Evolutionary conservation across 2,113 vertebrate genomes (phyloP).

Genomic region (Chaetodon trifascialis): DNA sequence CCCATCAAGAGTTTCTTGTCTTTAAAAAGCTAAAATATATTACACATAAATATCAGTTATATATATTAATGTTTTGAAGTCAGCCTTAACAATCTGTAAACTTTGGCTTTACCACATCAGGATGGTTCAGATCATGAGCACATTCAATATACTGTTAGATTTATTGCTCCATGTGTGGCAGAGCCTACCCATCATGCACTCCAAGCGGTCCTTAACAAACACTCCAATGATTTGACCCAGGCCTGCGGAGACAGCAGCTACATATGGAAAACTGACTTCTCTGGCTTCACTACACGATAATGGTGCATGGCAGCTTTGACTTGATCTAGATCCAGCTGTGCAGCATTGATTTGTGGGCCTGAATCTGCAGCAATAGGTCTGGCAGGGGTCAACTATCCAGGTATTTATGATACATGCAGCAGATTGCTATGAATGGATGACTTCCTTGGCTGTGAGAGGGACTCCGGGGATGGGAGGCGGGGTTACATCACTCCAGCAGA

Average conservation of each 20-base stretch:
- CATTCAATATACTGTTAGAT: background rate
- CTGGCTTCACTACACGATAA: conserved; percentile 4
- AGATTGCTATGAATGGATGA: conserved; percentile 45
- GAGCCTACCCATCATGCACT: background rate
- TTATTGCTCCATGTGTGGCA: background rate
- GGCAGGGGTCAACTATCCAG: conserved; percentile 31
- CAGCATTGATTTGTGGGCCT: conserved; percentile 53
- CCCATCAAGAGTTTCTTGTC: background rate
- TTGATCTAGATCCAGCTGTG: conserved; percentile 41
- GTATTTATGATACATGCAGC: conserved; percentile 54
- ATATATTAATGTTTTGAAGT: background rate
- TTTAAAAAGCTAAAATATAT: background rate
- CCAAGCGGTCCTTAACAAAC: background rate
- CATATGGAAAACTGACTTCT: conserved; percentile 13
- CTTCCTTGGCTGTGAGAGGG: conserved; percentile 37
- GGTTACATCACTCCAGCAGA: conserved; percentile 58
- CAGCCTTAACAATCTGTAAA: background rate
- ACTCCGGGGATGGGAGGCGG: conserved; percentile 28
- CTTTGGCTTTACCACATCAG: background rate
- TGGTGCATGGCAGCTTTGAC: background rate
- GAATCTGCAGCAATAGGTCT: conserved; percentile 20
- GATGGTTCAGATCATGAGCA: background rate
- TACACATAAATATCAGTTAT: too few relatives aligned
- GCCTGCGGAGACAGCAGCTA: background rate
- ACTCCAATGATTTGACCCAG: conserved; percentile 7